These are phyloP conservation scores for Syngnathus typhle DNA, from an alignment of 2,113 vertebrate genomes.

Conservation along the genomic window DNA sequence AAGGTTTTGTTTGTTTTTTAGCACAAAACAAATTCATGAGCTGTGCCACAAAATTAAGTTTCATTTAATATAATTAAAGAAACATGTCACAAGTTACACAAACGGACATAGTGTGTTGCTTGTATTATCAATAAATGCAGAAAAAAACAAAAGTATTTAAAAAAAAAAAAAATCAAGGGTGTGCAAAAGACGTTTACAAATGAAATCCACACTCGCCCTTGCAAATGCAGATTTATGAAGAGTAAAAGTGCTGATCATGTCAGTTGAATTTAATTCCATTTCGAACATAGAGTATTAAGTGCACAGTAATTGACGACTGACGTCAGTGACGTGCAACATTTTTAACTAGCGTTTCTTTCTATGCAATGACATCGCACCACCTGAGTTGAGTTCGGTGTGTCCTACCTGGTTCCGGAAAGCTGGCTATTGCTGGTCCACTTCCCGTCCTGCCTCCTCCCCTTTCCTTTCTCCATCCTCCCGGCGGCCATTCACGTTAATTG, in stretches of 20 bases:
- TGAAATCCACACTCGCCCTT: too few species aligned
- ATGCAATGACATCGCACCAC: not conserved
- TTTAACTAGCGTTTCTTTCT: too few species aligned
- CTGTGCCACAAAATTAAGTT: not conserved
- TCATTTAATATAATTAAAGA: not conserved
- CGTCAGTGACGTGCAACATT: too few species aligned
- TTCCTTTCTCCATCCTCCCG: conserved; percentile 27
- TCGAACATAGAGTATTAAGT: too few species aligned
- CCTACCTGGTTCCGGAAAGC: conserved; percentile 48
- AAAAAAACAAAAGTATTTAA: too few species aligned
- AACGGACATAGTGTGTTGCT: not conserved
- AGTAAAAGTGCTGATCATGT: too few species aligned
- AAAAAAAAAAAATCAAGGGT: too few species aligned
- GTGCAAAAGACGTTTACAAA: too few species aligned
- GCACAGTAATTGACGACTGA: too few species aligned
- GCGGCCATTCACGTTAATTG: conserved; percentile 68
- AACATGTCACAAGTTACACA: not conserved
- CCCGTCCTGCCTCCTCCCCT: conserved; percentile 25
- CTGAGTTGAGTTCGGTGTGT: conserved; percentile 5
- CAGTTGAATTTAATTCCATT: too few species aligned
- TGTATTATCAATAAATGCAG: not conserved
- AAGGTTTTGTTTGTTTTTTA: not conserved
- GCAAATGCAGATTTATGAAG: too few species aligned
- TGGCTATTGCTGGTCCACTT: conserved; percentile 26
- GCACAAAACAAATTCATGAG: not conserved